These are phyloP conservation scores for Argyra leucocephala DNA, from an alignment of 2,888 invertebrate species.

Conservation along the genomic window DNA sequence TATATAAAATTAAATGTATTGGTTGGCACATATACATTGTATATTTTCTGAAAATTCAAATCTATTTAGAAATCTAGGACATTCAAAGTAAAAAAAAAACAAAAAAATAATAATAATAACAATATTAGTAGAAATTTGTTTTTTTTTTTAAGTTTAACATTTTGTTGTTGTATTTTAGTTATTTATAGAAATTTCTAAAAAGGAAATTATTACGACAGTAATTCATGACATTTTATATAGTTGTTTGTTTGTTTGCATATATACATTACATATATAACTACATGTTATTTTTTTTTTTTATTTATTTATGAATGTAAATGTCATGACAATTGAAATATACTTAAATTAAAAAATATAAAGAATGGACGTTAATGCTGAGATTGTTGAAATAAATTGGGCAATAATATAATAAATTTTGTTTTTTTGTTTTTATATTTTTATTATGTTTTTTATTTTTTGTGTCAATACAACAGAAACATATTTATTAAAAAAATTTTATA, in stretches of 20 bases:
- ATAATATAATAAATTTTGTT: no score
- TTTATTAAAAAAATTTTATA: no score
- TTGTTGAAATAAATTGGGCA: no score
- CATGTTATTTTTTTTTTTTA: background rate
- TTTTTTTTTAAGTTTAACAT: no score
- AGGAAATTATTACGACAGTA: slow-evolving; percentile 3
- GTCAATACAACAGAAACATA: no score
- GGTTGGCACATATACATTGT: background rate
- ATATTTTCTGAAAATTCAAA: background rate
- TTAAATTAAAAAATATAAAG: no score
- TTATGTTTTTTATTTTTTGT: no score
- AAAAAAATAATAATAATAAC: background rate
- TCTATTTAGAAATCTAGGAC: slow-evolving; percentile 1
- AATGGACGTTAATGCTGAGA: no score
- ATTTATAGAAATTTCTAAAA: background rate
- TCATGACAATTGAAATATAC: background rate
- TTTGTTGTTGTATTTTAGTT: background rate
- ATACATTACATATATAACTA: background rate
- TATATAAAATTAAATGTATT: background rate
- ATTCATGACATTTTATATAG: background rate
- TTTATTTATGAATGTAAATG: background rate
- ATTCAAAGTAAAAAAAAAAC: background rate
- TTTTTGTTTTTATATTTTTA: no score
- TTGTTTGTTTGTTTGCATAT: background rate
- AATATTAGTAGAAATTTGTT: background rate